Evolutionary conservation across 2,113 vertebrate genomes (phyloP).

Genomic region (Scortum barcoo): DNA sequence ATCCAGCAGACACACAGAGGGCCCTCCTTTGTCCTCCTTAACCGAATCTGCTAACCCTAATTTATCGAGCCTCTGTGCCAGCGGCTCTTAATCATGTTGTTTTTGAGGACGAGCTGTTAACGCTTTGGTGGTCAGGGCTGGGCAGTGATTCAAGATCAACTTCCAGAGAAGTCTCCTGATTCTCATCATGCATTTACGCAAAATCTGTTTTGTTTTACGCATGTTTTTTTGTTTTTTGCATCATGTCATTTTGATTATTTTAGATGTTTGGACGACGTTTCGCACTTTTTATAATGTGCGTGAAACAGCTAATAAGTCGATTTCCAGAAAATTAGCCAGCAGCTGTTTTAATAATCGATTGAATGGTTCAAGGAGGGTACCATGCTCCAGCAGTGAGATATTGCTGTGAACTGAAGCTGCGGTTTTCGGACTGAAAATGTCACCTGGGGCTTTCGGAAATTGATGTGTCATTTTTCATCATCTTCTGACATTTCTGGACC

Average conservation of each 20-base stretch:
- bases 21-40: constrained; percentile 27
- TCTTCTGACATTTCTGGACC: too few species aligned
- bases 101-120: constrained; percentile 15
- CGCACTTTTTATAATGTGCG: background rate
- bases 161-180: background rate
- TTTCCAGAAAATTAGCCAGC: background rate
- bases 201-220: background rate
- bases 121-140: background rate
- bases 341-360: background rate
- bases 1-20: constrained; percentile 7
- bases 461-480: too few species aligned
- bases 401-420: background rate
- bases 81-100: constrained; percentile 49
- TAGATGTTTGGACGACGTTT: background rate
- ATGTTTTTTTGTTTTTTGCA: background rate
- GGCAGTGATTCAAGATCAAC: background rate
- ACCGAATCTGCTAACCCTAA: constrained; percentile 52
- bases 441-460: background rate
- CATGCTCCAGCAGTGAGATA: background rate
- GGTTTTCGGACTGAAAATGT: background rate
- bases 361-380: background rate
- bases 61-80: constrained; percentile 30
- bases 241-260: background rate
- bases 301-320: background rate
- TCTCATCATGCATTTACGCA: background rate